phyloP scores from a whole-genome alignment of 92 coral and sea anemone genomes.

The Umimayanthus chanpuru region DNA sequence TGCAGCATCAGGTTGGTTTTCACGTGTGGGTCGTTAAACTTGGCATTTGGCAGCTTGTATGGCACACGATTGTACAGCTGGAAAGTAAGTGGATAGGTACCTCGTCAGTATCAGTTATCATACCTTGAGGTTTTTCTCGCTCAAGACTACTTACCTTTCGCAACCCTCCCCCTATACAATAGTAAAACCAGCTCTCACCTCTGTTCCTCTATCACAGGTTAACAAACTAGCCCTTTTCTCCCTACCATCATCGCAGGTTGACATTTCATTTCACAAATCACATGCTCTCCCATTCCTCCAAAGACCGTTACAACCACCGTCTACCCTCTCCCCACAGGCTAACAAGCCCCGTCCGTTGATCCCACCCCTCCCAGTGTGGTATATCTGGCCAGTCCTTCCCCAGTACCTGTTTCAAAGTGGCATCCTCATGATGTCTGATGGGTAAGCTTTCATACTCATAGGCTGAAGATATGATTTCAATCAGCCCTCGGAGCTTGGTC shows the following conservation, averaged over 20 bases:
- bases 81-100: not conserved
- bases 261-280: no score
- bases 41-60: slow-evolving; percentile 88
- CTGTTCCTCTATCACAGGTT: no score
- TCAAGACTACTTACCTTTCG: not conserved
- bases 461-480: slow-evolving; percentile 98
- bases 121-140: not conserved
- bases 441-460: slow-evolving; percentile 94
- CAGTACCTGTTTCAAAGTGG: slow-evolving; percentile 93
- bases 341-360: no score
- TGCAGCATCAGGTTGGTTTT: slow-evolving; percentile 95
- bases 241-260: no score
- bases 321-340: no score
- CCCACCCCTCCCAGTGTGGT: not conserved
- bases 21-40: slow-evolving; percentile 97
- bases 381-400: no score
- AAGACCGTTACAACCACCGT: no score
- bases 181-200: no score
- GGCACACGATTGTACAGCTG: slow-evolving; percentile 92
- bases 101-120: not conserved
- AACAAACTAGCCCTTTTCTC: no score
- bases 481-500: slow-evolving; percentile 93
- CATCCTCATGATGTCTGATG: slow-evolving; percentile 98
- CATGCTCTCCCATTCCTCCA: no score
- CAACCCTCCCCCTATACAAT: no score